Percentiles rank a stretch among this genome's conserved stretches.
phyloP scores from a whole-genome alignment of 2,888 invertebrate genomes.

The Netelia inedita region DNA sequence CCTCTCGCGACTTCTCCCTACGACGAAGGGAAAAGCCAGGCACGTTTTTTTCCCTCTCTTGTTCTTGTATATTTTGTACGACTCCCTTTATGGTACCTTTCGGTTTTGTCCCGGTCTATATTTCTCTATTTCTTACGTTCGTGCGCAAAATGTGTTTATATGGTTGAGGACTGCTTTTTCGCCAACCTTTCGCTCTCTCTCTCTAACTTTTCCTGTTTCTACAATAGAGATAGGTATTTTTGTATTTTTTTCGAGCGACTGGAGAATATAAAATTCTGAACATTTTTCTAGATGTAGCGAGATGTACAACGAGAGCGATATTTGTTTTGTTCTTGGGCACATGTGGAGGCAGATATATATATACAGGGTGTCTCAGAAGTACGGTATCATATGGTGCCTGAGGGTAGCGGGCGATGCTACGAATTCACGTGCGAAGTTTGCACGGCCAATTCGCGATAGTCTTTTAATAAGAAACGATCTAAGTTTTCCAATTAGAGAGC shows the following conservation, averaged over 20 bases:
- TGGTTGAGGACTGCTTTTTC: not conserved
- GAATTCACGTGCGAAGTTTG: too few species aligned
- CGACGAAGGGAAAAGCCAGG: not conserved
- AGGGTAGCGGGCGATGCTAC: too few species aligned
- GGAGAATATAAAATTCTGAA: conserved; percentile 41
- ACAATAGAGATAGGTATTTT: conserved; percentile 3
- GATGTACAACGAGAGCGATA: conserved; percentile 7
- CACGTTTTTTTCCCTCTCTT: conserved; percentile 6
- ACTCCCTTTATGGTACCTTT: conserved; percentile 39
- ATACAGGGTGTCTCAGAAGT: too few species aligned
- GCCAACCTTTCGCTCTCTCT: not conserved
- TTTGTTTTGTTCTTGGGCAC: conserved; percentile 3
- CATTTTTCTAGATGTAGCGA: conserved; percentile 1
- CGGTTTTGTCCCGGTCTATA: conserved; percentile 18
- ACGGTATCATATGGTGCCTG: too few species aligned
- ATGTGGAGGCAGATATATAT: not conserved
- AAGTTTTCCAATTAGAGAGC: too few species aligned
- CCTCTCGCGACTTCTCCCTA: conserved; percentile 33
- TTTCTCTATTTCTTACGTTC: not conserved
- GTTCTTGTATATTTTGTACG: conserved; percentile 7
- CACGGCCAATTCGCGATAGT: too few species aligned
- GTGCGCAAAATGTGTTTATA: not conserved
- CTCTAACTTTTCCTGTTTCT: conserved; percentile 29
- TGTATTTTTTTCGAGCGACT: conserved; percentile 26
- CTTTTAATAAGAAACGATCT: too few species aligned